Evolutionary conservation across 1,140 invertebrate species (phyloP), one percentile per base, ranked within the genome.

Genomic region (Pteromalus puparum): DNA sequence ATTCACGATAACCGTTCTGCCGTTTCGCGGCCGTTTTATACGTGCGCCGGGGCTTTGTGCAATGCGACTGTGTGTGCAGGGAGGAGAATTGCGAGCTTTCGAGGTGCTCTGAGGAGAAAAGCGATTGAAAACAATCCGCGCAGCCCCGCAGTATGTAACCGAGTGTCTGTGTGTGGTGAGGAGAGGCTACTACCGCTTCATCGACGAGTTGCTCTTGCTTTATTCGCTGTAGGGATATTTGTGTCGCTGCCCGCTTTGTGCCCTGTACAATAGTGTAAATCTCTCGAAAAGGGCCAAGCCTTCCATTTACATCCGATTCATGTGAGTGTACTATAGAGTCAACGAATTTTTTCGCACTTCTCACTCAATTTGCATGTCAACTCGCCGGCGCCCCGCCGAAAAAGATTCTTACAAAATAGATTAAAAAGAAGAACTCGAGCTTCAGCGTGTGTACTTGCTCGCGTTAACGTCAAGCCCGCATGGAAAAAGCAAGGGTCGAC

Each of bases 1-100:
- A 77, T 77, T 61, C 28, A 77, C 46, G 75, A 77, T 77, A 77
- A 77, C 75, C 24, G 18, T 61, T 24, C 42, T 21, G 24, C 28
- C 21, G 30, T 70, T 30, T 6, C 13, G 30, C 34, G 72, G 6
- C 6, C 34, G 34, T 18, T 18, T 73, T 73, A 48, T 48, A 48
- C 46, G 18, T 18, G 24, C 21, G 26, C 30, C 67, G 1, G 48
- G 12, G 53, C 72, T 73, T 73, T 73, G 18, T 73, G 15, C 21
- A n/a, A 38, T 21, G 28, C 13, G 12, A 73, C 26, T 73, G 9
- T 46, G n/a, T 5, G 7, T 5, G 10, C 24, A 3, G 5, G 1
- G 26, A 61, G 10, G 42, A 46, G 48, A 77, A 48, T 46, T 15
- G 38, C 38, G 24, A 24, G 74, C 42, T 76, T 53, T 46, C 21